Conservation (phyloP, 2,888 invertebrate genomes). For the Netelia fuscicornis region DNA sequence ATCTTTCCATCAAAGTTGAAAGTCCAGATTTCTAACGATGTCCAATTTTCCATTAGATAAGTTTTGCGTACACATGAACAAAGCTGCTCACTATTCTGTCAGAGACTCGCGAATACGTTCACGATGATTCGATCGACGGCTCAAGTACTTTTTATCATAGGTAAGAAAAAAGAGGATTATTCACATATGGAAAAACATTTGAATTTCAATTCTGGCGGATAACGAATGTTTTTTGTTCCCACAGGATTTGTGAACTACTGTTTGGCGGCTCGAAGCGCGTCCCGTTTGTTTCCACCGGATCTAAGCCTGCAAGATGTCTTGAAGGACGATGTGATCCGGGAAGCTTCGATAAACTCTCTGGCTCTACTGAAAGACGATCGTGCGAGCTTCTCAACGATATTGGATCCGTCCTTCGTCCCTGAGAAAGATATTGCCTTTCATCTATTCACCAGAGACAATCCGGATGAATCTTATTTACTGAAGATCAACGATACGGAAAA, state of each 20-base stretch:
- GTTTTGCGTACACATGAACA: constrained; percentile 25
- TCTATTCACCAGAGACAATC: constrained; percentile 77
- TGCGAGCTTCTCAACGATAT: constrained; percentile 48
- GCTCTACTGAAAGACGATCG: constrained; percentile 60
- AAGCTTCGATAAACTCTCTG: constrained; percentile 52
- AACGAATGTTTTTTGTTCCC: neutral
- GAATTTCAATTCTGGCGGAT: constrained; percentile 8
- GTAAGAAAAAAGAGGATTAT: constrained; percentile 14
- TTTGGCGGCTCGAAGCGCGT: constrained; percentile 24
- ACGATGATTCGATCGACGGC: constrained; percentile 41
- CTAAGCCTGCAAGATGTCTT: constrained; percentile 23
- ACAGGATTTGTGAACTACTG: constrained; percentile 38
- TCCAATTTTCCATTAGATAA: constrained; percentile 23
- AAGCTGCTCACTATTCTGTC: neutral
- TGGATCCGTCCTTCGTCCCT: constrained; percentile 65
- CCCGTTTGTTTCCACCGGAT: constrained; percentile 44
- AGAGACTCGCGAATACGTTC: constrained; percentile 10
- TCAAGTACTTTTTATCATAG: constrained; percentile 25
- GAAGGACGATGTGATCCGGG: constrained; percentile 51
- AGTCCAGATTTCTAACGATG: constrained; percentile 29
- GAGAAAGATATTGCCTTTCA: constrained; percentile 74
- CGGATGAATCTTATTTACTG: constrained; percentile 65
- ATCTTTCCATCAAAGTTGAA: constrained; percentile 1
- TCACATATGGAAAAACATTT: neutral
- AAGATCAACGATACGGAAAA: constrained; percentile 69